phyloP scores from a whole-genome alignment of 2,797 vertebrate genomes.

The Rhabdophis nuchalis region DNA sequence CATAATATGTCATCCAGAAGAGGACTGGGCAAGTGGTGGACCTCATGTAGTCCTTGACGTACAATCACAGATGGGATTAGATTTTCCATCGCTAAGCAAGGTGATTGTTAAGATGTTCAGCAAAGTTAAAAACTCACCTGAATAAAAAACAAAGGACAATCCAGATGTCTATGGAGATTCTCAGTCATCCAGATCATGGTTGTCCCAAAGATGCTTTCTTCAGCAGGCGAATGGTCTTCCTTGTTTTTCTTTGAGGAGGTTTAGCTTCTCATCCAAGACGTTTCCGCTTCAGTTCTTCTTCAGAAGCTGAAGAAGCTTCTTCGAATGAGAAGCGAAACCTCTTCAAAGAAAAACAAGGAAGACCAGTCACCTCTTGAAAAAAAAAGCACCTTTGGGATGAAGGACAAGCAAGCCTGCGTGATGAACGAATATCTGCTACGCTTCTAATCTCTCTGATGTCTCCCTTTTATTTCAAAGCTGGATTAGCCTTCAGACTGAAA shows the following conservation, averaged over 20 bases:
- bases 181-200: too few species aligned
- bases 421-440: neutral
- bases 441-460: neutral
- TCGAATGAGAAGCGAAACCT: too few species aligned
- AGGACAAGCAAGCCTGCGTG: neutral
- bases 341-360: too few species aligned
- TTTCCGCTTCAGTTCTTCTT: too few species aligned
- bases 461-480: constrained; percentile 54
- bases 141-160: neutral
- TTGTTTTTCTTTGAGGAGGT: too few species aligned
- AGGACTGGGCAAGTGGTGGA: neutral
- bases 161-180: neutral
- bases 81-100: neutral
- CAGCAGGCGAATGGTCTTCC: too few species aligned
- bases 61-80: neutral
- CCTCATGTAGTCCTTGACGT: neutral
- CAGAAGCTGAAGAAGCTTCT: too few species aligned
- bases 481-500: constrained; percentile 52
- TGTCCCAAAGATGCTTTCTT: too few species aligned
- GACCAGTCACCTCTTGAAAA: too few species aligned
- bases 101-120: neutral
- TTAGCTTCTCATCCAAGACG: too few species aligned
- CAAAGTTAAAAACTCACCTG: neutral
- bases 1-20: neutral
- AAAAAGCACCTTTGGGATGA: too few species aligned